Percentiles rank a stretch among this genome's conserved stretches.
Conservation (phyloP, 2,888 invertebrate genomes). For the Drymonia ruficornis region DNA sequence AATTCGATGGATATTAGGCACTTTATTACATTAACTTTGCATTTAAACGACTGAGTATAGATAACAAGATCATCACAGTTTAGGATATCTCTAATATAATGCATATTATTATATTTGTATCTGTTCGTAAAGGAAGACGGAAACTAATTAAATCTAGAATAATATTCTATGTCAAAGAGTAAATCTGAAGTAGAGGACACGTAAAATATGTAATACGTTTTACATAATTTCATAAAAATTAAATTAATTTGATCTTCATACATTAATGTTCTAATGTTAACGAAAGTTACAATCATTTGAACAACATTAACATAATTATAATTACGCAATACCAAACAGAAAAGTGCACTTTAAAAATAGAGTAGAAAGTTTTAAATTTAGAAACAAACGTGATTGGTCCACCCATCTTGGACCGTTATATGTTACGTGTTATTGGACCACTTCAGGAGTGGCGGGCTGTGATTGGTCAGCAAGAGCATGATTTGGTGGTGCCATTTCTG, state of each 20-base stretch:
- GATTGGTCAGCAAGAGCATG: conserved; percentile 86
- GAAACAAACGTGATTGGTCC: conserved; percentile 36
- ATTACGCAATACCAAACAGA: conserved; percentile 15
- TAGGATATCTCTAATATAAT: too few relatives aligned
- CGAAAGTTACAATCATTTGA: not conserved
- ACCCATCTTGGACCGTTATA: conserved; percentile 18
- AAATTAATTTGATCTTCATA: conserved; percentile 1
- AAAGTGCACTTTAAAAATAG: conserved; percentile 26
- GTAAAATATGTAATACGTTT: not conserved
- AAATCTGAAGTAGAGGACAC: not conserved
- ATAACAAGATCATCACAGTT: not conserved
- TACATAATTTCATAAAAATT: not conserved
- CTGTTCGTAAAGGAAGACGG: too few relatives aligned
- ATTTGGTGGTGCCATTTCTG: conserved; percentile 73
- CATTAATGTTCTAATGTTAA: not conserved
- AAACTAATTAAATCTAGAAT: not conserved
- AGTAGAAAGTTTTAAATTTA: conserved; percentile 31
- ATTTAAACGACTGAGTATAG: not conserved
- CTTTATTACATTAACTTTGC: conserved; percentile 28
- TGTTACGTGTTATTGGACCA: conserved; percentile 43
- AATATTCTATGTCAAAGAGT: not conserved
- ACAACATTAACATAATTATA: conserved; percentile 1
- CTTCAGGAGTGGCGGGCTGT: conserved; percentile 31
- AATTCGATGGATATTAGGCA: conserved; percentile 59
- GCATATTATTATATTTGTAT: too few relatives aligned